phyloP scores from a whole-genome alignment of 2,888 invertebrate species.

The Acronicta aceris region DNA sequence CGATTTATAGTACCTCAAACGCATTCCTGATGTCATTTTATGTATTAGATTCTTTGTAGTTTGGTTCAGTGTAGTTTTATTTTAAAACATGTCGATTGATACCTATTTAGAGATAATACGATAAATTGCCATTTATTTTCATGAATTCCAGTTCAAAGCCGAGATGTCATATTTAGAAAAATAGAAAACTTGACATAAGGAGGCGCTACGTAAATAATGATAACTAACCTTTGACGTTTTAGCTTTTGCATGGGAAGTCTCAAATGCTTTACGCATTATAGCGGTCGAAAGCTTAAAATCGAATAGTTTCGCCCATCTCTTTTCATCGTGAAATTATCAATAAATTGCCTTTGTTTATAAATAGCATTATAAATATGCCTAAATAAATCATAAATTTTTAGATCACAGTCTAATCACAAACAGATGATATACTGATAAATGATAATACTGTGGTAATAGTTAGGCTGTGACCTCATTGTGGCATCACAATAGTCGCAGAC shows the following conservation, averaged over 20 bases:
- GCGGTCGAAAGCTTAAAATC: constrained; percentile 15
- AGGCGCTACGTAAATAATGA: not conserved
- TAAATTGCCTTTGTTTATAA: not conserved
- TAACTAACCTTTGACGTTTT: constrained; percentile 12
- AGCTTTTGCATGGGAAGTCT: constrained; percentile 7
- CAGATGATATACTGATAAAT: constrained; percentile 18
- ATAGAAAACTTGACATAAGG: not conserved
- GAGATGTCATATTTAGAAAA: not conserved
- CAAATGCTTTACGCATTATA: not conserved
- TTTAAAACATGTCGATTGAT: not conserved
- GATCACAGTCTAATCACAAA: not conserved
- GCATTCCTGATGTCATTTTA: constrained; percentile 41
- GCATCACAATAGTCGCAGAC: constrained; percentile 33
- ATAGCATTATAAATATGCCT: too few relatives aligned
- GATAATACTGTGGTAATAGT: constrained; percentile 7
- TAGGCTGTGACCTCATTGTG: constrained; percentile 31
- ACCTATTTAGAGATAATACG: not conserved
- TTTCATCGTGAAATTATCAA: not conserved
- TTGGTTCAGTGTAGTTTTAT: not conserved
- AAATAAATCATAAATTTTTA: not conserved
- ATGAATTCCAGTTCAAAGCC: not conserved
- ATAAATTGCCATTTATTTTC: too few relatives aligned
- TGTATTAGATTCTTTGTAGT: constrained; percentile 42
- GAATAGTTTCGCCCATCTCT: constrained; percentile 8
- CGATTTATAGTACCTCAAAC: constrained; percentile 66